These are phyloP conservation scores for Halictus rubicundus DNA, from an alignment of 1,140 invertebrate species.

Conservation along the genomic window DNA sequence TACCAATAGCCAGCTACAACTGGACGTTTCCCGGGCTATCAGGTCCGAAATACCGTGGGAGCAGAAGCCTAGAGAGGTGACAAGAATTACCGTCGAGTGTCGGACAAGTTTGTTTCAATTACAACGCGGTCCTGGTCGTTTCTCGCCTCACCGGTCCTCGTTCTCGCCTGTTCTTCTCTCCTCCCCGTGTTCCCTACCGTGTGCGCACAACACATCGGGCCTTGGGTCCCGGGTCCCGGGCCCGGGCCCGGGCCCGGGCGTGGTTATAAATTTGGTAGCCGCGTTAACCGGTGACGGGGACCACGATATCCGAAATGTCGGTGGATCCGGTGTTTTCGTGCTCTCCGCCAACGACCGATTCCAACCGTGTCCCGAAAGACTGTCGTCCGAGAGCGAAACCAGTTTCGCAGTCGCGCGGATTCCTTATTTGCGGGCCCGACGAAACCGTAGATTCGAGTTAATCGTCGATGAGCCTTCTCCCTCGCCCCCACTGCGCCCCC, in stretches of 20 bases:
- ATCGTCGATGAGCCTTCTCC: constrained; percentile 73
- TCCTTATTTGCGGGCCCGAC: constrained; percentile 73
- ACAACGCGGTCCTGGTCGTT: neutral
- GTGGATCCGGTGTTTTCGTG: constrained; percentile 67
- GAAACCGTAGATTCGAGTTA: constrained; percentile 77
- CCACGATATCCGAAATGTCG: constrained; percentile 74
- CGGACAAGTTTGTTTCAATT: constrained; percentile 33
- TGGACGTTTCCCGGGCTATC: neutral
- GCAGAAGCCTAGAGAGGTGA: too few species aligned
- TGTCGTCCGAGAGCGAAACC: constrained; percentile 66
- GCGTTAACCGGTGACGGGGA: constrained; percentile 71
- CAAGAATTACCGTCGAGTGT: neutral
- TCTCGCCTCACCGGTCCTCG: neutral
- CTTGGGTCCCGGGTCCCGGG: too few species aligned
- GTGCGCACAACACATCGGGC: neutral
- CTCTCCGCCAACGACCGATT: constrained; percentile 51
- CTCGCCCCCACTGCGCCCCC: constrained; percentile 41
- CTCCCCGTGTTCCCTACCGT: constrained; percentile 28
- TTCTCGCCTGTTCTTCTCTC: neutral
- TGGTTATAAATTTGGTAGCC: constrained; percentile 73
- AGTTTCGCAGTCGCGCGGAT: constrained; percentile 68
- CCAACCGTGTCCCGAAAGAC: constrained; percentile 37
- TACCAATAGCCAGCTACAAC: neutral
- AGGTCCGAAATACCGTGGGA: neutral
- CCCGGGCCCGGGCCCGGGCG: constrained; percentile 5